Evolutionary conservation across 2,113 vertebrate species (phyloP).

Genomic region (Calonectris borealis): DNA sequence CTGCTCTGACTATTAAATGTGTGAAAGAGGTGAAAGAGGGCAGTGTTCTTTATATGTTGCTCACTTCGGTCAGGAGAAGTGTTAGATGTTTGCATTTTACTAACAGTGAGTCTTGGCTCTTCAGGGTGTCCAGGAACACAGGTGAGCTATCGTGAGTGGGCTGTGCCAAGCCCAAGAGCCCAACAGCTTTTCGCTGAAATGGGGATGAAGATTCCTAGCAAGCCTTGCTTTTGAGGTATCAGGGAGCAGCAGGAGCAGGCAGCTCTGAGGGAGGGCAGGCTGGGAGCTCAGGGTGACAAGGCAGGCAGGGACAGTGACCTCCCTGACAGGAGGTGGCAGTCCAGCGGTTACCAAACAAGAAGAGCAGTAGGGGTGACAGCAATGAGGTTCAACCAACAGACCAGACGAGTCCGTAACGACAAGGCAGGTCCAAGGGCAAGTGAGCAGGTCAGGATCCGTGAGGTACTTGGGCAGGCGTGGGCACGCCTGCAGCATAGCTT

Average conservation of each 20-base stretch:
- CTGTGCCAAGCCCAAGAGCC: neutral
- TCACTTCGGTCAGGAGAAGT: neutral
- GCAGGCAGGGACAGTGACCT: neutral
- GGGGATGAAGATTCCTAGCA: neutral
- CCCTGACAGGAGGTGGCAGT: neutral
- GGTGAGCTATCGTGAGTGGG: neutral
- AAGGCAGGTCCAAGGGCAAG: neutral
- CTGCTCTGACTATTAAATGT: neutral
- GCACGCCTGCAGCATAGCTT: neutral
- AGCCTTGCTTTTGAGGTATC: neutral
- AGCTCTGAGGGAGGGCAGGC: neutral
- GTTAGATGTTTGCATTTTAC: neutral
- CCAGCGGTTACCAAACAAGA: neutral
- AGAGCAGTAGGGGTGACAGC: neutral
- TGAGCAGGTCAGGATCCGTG: neutral
- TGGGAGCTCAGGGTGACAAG: neutral
- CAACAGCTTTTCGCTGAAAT: neutral
- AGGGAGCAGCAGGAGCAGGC: neutral
- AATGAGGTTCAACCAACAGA: neutral
- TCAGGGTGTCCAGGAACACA: neutral
- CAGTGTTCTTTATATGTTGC: fast-evolving
- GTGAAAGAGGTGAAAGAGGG: neutral
- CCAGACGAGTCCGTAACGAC: neutral
- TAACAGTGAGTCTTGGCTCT: neutral
- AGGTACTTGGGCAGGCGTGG: neutral